Evolutionary conservation across 2,113 vertebrate species (phyloP).

Genomic region (Gallinago undulata): DNA sequence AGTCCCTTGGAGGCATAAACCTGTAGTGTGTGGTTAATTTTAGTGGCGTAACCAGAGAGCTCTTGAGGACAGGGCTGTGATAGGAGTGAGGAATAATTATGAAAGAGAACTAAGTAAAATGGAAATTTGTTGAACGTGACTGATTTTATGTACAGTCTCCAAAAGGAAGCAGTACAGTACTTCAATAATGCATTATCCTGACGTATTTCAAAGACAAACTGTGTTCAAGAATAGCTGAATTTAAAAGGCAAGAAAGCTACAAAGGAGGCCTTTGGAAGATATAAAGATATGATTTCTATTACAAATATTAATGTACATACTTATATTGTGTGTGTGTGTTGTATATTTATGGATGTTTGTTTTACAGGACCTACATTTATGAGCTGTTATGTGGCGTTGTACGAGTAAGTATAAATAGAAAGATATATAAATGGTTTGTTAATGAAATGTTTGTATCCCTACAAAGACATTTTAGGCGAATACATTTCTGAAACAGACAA

Average conservation of each 20-base stretch:
- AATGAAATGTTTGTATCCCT: neutral
- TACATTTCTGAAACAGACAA: neutral
- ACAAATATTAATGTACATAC: slow-evolving; percentile 2
- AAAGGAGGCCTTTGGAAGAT: slow-evolving; percentile 45
- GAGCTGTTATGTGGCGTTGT: neutral
- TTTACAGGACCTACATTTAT: neutral
- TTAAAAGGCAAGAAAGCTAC: slow-evolving; percentile 45
- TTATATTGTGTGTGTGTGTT: neutral
- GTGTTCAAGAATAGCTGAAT: slow-evolving; percentile 25
- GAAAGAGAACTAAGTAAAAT: slow-evolving; percentile 38
- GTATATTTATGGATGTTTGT: neutral
- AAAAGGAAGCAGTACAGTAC: slow-evolving; percentile 1
- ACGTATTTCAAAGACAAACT: slow-evolving; percentile 57
- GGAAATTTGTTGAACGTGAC: slow-evolving; percentile 51
- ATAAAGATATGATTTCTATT: neutral
- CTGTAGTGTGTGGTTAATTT: slow-evolving; percentile 15
- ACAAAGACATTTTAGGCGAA: neutral
- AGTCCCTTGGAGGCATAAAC: slow-evolving; percentile 19
- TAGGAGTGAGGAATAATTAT: slow-evolving; percentile 51
- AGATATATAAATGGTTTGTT: slow-evolving; percentile 3
- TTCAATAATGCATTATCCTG: slow-evolving; percentile 52
- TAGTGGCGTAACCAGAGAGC: neutral
- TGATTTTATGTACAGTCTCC: slow-evolving; percentile 39
- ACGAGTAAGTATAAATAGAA: neutral
- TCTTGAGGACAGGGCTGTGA: neutral